Evolutionary conservation across 2,113 vertebrate genomes (phyloP).

Genomic region (Phaethon lepturus): DNA sequence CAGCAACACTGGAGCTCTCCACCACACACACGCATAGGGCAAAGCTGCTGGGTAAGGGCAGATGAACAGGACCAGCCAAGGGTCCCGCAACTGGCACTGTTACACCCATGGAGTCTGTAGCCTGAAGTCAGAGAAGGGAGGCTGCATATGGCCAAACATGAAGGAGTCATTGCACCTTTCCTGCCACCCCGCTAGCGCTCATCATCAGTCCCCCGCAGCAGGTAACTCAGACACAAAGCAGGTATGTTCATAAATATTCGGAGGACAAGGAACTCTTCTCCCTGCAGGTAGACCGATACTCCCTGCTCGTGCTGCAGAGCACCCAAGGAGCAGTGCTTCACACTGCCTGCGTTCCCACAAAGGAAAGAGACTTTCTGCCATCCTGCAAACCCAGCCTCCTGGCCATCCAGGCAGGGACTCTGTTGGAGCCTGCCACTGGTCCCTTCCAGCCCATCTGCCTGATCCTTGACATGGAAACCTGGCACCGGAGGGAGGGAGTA

Average conservation of each 20-base stretch:
- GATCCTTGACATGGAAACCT: background rate
- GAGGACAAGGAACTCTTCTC: background rate
- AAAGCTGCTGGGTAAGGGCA: background rate
- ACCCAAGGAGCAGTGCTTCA: background rate
- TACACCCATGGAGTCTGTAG: accelerated
- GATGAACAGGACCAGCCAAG: background rate
- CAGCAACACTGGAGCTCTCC: background rate
- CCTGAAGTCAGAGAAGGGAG: background rate
- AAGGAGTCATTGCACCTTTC: background rate
- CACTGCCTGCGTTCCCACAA: accelerated
- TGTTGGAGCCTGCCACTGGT: background rate
- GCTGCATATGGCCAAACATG: background rate
- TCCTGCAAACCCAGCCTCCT: background rate
- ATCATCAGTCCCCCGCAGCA: background rate
- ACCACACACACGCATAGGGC: accelerated
- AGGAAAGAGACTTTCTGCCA: background rate
- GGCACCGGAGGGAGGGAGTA: background rate
- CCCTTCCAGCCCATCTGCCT: background rate
- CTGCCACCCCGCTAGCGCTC: background rate
- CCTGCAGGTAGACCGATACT: background rate
- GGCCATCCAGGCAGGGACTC: background rate
- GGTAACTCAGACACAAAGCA: background rate
- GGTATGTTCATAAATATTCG: accelerated
- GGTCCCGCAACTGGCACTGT: background rate
- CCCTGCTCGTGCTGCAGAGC: background rate